Conservation (phyloP, 2,113 vertebrate genomes). For the Gobio gobio region DNA sequence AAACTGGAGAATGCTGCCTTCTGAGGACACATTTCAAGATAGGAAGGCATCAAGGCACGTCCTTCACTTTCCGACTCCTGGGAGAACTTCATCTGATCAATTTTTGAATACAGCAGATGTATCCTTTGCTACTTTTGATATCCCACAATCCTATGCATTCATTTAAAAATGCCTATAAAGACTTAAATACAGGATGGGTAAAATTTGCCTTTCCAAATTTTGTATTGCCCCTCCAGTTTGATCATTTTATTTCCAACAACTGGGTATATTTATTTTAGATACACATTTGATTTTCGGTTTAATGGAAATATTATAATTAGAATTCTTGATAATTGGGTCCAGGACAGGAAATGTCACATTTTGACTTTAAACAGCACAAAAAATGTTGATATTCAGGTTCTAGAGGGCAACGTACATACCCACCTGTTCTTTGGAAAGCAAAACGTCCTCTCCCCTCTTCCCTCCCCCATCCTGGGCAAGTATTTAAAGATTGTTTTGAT, state of each 20-base stretch:
- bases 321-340: background rate
- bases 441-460: background rate
- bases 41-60: too few relatives aligned
- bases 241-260: background rate
- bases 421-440: background rate
- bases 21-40: too few relatives aligned
- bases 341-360: slow-evolving; percentile 37
- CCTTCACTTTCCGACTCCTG: too few relatives aligned
- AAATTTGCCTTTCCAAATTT: background rate
- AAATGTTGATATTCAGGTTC: slow-evolving; percentile 65
- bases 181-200: background rate
- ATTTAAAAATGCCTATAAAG: background rate
- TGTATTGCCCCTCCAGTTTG: background rate
- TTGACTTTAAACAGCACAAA: background rate
- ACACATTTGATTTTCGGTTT: background rate
- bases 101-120: too few relatives aligned
- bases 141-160: too few relatives aligned
- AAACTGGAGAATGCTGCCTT: too few relatives aligned
- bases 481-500: slow-evolving; percentile 51
- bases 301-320: background rate
- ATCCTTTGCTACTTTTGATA: too few relatives aligned
- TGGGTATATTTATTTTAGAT: background rate
- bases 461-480: slow-evolving; percentile 45
- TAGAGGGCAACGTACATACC: slow-evolving; percentile 47
- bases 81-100: too few relatives aligned